Evolutionary conservation across 1,140 invertebrate genomes (phyloP), one percentile per base, ranked within the genome.

Genomic region (Drosophila teissieri): DNA sequence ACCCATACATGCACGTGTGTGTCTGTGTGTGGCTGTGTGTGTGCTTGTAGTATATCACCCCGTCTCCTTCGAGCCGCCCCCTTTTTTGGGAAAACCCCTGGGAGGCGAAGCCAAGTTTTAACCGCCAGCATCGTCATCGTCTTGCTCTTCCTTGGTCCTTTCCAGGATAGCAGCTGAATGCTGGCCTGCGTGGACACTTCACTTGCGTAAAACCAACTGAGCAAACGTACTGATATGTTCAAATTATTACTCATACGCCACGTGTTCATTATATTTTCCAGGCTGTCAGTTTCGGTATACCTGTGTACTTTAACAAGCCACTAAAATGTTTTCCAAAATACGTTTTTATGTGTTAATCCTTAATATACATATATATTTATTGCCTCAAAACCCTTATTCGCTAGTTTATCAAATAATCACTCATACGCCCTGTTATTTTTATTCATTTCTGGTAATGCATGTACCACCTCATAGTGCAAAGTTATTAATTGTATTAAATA

Each of bases 81-180:
- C 8, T 48, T 42, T 42, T n/a, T 36, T 31, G 51, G 19, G 42
- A 42, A 40, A 61, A 22, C 64, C 67, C 67, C 36, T 49, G 42
- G 65, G 69, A 77, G 51, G 78, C 57, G 24, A 74, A 72, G 70
- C 63, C 73, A 82, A 86, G 69, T 86, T 86, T 79, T 83, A 83
- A 83, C 80, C 81, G 80, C 69, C 64, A 83, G 80, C 75, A 73
- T 63, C 68, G 49, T 53, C 64, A 40, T 52, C 36, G 37, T 69
- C 42, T 48, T 36, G 37, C n/a, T 44, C 37, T 42, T 54, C 49
- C 17, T 53, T 8, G 15, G 44, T 37, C 12, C 6, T 37, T 53
- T 45, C 27, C 61, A 37, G 64, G 64, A 52, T 42, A 11, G 8
- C 36, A 22, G 42, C 6, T 2, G 60, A 8, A 42, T 17, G 12